A percentile compares a stretch with the other conserved stretches of the same genome.
phyloP scores from a whole-genome alignment of 2,797 vertebrate species.

The Corythornis leucogaster region DNA sequence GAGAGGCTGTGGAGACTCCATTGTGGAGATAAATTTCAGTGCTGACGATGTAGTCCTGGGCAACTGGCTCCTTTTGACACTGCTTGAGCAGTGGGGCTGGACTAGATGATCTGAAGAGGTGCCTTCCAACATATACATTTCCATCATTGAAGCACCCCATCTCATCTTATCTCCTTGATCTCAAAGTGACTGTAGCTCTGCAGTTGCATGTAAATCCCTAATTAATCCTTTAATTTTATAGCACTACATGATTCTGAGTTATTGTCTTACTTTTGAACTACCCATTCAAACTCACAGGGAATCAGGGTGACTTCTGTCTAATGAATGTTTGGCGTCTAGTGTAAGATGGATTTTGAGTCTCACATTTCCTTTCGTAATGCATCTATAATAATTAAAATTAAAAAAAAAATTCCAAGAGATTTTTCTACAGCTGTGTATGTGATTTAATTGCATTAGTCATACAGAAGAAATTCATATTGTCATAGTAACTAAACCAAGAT shows the following conservation, averaged over 20 bases:
- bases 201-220: neutral
- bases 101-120: neutral
- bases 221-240: neutral
- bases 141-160: neutral
- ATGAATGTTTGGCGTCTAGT: neutral
- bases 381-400: neutral
- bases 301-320: neutral
- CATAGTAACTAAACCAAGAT: slow-evolving; percentile 18
- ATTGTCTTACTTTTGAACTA: neutral
- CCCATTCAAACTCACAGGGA: neutral
- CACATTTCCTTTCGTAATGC: neutral
- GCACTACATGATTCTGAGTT: neutral
- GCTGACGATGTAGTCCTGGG: neutral
- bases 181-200: neutral
- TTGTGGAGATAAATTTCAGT: neutral
- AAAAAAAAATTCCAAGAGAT: neutral
- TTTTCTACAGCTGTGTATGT: neutral
- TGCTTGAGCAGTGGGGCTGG: neutral
- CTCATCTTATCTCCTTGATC: neutral
- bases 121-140: neutral
- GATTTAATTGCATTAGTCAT: slow-evolving; percentile 16
- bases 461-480: slow-evolving; percentile 10
- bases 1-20: neutral
- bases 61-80: neutral
- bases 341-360: neutral